Conservation (phyloP, 1,140 invertebrate genomes). For the Solen grandis region DNA sequence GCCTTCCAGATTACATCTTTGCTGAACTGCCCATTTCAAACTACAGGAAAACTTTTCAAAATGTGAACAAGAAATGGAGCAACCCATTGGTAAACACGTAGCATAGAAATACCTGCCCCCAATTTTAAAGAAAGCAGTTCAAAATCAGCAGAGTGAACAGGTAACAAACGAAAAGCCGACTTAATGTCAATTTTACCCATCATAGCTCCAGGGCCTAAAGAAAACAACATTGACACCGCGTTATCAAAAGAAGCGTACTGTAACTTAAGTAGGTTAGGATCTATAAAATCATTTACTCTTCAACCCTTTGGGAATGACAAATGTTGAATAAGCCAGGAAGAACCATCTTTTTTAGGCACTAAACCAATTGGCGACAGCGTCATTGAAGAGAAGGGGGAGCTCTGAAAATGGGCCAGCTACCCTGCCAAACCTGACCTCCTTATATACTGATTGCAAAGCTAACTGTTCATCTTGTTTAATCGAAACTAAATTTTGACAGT, state of each 20-base stretch:
- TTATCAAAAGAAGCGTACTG: conserved; percentile 25
- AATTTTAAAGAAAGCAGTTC: conserved; percentile 21
- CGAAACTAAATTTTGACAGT: no score
- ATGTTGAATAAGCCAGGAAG: conserved; percentile 1
- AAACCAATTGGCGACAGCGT: neutral
- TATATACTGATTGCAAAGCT: no score
- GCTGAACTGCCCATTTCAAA: conserved; percentile 6
- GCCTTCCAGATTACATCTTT: neutral
- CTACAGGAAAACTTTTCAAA: conserved; percentile 45
- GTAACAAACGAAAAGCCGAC: conserved; percentile 33
- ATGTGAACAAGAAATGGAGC: conserved; percentile 10
- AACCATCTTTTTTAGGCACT: neutral
- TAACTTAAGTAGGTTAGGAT: neutral
- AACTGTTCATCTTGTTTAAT: no score
- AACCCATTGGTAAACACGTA: conserved; percentile 47
- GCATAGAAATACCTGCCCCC: conserved; percentile 5
- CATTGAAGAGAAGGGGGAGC: no score
- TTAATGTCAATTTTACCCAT: conserved; percentile 42
- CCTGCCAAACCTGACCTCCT: no score
- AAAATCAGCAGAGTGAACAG: conserved; percentile 44
- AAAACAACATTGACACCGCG: conserved; percentile 14
- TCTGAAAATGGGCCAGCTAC: no score
- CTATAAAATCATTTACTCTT: conserved; percentile 24
- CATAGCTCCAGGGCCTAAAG: conserved; percentile 19
- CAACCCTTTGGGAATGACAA: conserved; percentile 10